Base-by-base conservation (phyloP, 2,888 invertebrate species). In the Phanerotoma sp. region DNA sequence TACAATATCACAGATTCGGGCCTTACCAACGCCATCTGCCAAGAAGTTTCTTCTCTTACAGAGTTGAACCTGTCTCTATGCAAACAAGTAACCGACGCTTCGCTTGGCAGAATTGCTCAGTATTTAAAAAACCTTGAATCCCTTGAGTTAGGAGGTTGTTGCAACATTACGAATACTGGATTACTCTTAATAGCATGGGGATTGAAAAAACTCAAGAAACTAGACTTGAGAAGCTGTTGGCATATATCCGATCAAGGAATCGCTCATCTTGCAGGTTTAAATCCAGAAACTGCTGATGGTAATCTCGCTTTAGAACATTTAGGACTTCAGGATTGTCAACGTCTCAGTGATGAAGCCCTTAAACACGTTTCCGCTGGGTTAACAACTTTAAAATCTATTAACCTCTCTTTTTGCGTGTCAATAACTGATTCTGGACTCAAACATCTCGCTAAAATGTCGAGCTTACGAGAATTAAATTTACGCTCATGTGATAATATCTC, bases 1-100 rank as follows among this genome's bases (percentile, higher is more conserved):
- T 96, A 91, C 80, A 95, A 93, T 79, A 89, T 96, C 37, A 92
- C 91, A 33, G 96, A 96, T 77, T 81, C 86, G 41, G 91, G 91
- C 44, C 80, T 96, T 57, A 86, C 87, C 37, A 89, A 89, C 68
- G 93, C 94, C 3, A 89, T 96, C 69, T 83, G 86, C 41, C 82
- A 84, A 9, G 90, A 91, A 64, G 81, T 89, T 61, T 87, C 89
- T 48, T 85, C 88, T 30, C 80, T 96, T 49, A 88, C 87, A 60
- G 84, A 87, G 65, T 82, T 96, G 60, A 92, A 96, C 77, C 82
- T 96, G 50, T 93, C 93, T 41, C 80, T 96, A 55, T 96, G 96
- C 80, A 96, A 96, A 78, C 95, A 95, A 81, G 89, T 96, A 57
- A 93, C 93, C n/a, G 96, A 96, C 78, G 87, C 87, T 22, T 91